Conservation (phyloP, 2,797 vertebrate species). For the Apogon talboti region DNA sequence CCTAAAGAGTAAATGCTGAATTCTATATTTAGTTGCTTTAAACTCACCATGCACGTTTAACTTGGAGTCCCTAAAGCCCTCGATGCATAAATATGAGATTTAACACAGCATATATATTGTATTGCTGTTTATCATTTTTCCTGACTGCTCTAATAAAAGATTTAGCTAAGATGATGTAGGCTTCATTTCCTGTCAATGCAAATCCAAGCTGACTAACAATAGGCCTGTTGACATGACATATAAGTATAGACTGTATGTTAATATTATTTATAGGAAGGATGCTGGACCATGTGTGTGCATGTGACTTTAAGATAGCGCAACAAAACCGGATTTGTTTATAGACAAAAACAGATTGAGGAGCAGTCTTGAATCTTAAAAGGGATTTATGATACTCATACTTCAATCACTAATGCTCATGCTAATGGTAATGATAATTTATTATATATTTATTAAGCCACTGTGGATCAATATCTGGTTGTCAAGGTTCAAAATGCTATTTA, state of each 20-base stretch:
- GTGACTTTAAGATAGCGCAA: constrained; percentile 6
- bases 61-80: constrained; percentile 46
- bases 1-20: constrained; percentile 62
- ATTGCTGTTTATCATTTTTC: constrained; percentile 50
- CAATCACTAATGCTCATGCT: constrained; percentile 19
- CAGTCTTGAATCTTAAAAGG: background rate
- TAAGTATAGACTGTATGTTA: background rate
- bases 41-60: constrained; percentile 46
- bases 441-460: constrained; percentile 28
- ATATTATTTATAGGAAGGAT: constrained; percentile 13
- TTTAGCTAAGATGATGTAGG: constrained; percentile 39
- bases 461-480: constrained; percentile 67
- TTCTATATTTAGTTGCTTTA: constrained; percentile 60
- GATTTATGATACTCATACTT: constrained; percentile 17
- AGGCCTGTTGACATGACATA: constrained; percentile 4
- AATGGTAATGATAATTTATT: constrained; percentile 35
- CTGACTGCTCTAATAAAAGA: constrained; percentile 59
- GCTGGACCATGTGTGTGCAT: background rate
- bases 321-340: background rate
- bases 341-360: background rate
- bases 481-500: constrained; percentile 67
- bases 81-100: constrained; percentile 64
- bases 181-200: constrained; percentile 15
- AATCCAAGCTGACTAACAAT: constrained; percentile 17
- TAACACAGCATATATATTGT: constrained; percentile 51